phyloP scores from a whole-genome alignment of 2,113 vertebrate species.

The Eupsittula cactorum region DNA sequence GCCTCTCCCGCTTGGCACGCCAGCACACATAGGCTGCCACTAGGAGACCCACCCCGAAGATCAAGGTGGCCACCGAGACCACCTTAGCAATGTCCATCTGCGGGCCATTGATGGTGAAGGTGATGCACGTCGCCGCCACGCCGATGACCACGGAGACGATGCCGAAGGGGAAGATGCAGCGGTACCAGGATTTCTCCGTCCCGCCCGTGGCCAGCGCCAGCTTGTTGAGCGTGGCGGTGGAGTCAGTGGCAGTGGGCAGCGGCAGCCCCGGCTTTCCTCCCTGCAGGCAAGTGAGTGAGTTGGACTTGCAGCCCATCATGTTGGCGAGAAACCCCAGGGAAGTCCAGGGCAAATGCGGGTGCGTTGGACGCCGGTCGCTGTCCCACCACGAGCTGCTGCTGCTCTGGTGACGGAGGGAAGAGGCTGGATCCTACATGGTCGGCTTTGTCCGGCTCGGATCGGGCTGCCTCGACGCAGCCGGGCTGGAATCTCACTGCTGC shows the following conservation, averaged over 20 bases:
- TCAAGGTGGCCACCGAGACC: constrained; percentile 83
- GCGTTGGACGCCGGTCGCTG: not conserved
- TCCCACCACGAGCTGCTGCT: constrained; percentile 19
- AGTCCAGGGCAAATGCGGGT: not conserved
- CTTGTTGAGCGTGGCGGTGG: constrained; percentile 81
- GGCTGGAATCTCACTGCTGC: not conserved
- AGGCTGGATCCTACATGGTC: constrained; percentile 60
- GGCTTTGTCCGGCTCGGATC: not conserved
- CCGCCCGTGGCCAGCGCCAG: constrained; percentile 88
- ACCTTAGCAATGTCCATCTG: constrained; percentile 86
- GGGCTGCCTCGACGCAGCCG: accelerated
- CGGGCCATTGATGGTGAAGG: constrained; percentile 87
- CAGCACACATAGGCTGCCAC: constrained; percentile 85
- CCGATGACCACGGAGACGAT: constrained; percentile 89
- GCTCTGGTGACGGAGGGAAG: not conserved
- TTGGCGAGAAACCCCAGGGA: constrained; percentile 53
- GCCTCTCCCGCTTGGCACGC: constrained; percentile 81
- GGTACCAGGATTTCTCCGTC: constrained; percentile 91
- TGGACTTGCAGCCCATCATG: constrained; percentile 87
- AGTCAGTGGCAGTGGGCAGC: constrained; percentile 75
- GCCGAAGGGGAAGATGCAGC: constrained; percentile 91
- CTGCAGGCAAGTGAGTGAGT: constrained; percentile 83
- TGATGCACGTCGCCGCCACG: constrained; percentile 85
- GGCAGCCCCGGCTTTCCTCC: constrained; percentile 71
- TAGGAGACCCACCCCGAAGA: constrained; percentile 81